Evolutionary conservation across 1,140 invertebrate genomes (phyloP), one percentile per base, ranked within the genome.

Genomic region (Cydia strobilella): DNA sequence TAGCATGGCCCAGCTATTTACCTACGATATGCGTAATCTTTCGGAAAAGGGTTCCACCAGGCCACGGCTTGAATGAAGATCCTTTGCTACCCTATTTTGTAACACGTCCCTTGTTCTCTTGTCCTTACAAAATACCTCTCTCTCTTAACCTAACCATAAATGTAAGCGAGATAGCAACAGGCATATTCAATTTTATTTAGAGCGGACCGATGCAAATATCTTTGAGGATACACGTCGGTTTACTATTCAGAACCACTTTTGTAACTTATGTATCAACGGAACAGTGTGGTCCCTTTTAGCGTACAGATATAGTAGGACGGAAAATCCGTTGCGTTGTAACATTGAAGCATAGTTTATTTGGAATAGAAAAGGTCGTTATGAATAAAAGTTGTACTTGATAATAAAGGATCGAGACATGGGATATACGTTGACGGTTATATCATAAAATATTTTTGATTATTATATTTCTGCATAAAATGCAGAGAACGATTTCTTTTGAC

Each of bases 11-110:
- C 73, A 74, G 75, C 80, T 86, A 83, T 86, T 83, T 89, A 85
- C 85, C 82, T 82, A 74, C 80, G 84, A 87, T 87, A 85, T 80
- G 83, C 81, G 83, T 89, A 88, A 90, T 90, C 88, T 88, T 75
- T 81, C 54, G 80, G 82, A 87, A 87, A 88, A 87, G 84, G 86
- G 85, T 81, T 77, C 74, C 74, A 63, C 74, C 27, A 39, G 25
- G 65, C n/a, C 65, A 18, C 65, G 31, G n/a, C 72, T 51, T 73
- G 20, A 73, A 73, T 73, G 48, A 48, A 51, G 72, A 73, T 48
- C 72, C 42, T 73, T 73, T 39, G 48, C 72, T 23, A 27, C 72
- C 65, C 65, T 69, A 69, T 69, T 69, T 69, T 69, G 65, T 35
- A n/a, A 66, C 25, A 66, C 31, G 31, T 39, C 27, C 65, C 27